phyloP scores from a whole-genome alignment of 2,888 invertebrate genomes.

The Asteroscopus sphinx region DNA sequence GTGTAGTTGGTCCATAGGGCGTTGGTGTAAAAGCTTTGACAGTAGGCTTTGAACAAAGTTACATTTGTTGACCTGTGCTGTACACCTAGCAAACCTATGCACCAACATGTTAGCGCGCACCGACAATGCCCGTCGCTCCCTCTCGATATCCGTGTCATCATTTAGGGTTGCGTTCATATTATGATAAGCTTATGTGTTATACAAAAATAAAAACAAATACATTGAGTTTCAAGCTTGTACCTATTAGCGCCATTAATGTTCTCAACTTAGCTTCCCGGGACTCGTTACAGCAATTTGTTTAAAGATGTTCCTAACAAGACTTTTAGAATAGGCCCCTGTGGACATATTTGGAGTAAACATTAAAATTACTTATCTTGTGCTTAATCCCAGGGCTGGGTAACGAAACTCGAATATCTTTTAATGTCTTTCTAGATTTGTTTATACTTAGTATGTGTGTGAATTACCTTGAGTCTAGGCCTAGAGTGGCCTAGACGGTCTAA shows the following conservation, averaged over 20 bases:
- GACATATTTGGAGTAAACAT: slow-evolving; percentile 39
- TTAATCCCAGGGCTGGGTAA: background rate
- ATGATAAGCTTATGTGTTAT: too few species aligned
- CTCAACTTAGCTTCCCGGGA: slow-evolving; percentile 35
- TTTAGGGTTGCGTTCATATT: too few species aligned
- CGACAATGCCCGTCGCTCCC: too few species aligned
- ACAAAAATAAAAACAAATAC: too few species aligned
- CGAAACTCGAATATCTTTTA: slow-evolving; percentile 35
- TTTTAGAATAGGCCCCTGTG: slow-evolving; percentile 35
- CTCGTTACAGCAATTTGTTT: slow-evolving; percentile 55
- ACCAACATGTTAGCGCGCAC: too few species aligned
- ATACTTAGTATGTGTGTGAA: slow-evolving; percentile 16
- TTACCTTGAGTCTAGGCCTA: slow-evolving; percentile 6
- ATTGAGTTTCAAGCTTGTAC: slow-evolving; percentile 11
- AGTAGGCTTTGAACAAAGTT: too few species aligned
- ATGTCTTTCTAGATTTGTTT: slow-evolving; percentile 21
- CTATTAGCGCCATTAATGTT: slow-evolving; percentile 41
- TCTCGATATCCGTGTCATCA: too few species aligned
- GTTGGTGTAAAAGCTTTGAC: too few species aligned
- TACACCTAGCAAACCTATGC: too few species aligned
- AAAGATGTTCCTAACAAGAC: slow-evolving; percentile 39
- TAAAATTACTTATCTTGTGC: slow-evolving; percentile 59
- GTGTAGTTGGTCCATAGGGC: too few species aligned
- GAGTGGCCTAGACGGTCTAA: too few species aligned
- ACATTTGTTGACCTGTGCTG: too few species aligned